Base-by-base conservation (phyloP, 2,113 vertebrate genomes). In the Urocitellus parryii region DNA sequence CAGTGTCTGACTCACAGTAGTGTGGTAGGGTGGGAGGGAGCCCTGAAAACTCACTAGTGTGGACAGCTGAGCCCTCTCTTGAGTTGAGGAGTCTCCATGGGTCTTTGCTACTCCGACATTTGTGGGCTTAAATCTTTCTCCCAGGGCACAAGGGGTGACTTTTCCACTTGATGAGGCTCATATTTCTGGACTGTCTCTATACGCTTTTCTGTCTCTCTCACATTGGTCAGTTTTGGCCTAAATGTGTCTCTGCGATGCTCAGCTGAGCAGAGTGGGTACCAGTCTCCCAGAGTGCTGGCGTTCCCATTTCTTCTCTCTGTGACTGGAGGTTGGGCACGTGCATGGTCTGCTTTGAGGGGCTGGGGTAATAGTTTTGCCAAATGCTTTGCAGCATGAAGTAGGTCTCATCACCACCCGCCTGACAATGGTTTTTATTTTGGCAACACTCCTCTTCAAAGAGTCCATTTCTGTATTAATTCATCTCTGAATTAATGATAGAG, bases 401-500 rank as follows among this genome's bases (percentile, higher is more conserved):
- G 11, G 65, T 58, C 72, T 48, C 17, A 2, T 83, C 32, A 32
- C 42, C 87, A 88, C 73, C 78, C 82, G 24, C 67, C 70, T 83
- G 51, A 76, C 68, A 39, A 8, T 22, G 24, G 58, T 14, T 82
- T 89, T 88, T 65, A 37, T 83, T 86, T 72, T 70, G 79, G 14
- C 4, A 42, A 48, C 18, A 86, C 42, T 10, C 14, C 37, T 91
- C 85, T 89, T 86, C 48, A 89, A 37, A 90, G 83, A 83, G 45
- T 89, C 39, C 42, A 34, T n/a, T 94, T 93, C 29, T 86, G 13
- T 90, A 56, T 79, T 92, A 94, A 85, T 84, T 96, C 68, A 80
- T 95, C 42, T 94, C n/a, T 93, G 39, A 48, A 86, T 95, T 97
- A 96, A 93, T 77, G 92, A 74, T 79, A 94, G 83, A 61, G 63